Base-by-base conservation (phyloP, 2,888 invertebrate species). In the Linnaemya tessellans region DNA sequence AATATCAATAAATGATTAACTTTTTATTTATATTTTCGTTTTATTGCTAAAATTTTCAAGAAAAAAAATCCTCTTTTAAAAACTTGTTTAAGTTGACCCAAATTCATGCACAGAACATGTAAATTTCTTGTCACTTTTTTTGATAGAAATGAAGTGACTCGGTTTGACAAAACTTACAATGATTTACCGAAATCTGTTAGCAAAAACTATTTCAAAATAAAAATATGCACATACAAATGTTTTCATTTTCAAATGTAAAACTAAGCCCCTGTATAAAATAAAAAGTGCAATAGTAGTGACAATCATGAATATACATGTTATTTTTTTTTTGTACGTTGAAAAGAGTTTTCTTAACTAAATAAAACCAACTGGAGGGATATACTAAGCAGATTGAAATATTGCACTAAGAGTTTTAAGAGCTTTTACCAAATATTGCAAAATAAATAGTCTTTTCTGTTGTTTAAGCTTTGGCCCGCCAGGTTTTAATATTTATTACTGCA, bases 81-180 rank as follows among this genome's bases (percentile, higher is more conserved):
- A 3, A 0, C n/a, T 20, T 49, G 5, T 51, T 9, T 22, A 54
- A 38, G 18, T 51, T 54, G 51, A 51, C 13, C 49, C 51, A n/a
- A 35, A 35, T 20, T 7, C 20, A 35, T 10, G 18, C 20, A 3
- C 1, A 15, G 1, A 20, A 41, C 3, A 54, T 68, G 38, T 3
- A 68, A 68, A 68, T 68, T 22, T 54, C 8, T 15, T 35, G 68
- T 35, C 54, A 68, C 54, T 15, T 22, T 30, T 41, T 51, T 54
- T 18, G 18, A n/a, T n/a, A n/a, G n/a, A n/a, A 35, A 20, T 41
- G 30, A 3, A 30, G 30, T 30, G 30, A 5, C 30, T 2, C 30
- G 30, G 2, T 22, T 15, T 68, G 38, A 15, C 18, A 54, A 46
- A 73, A 73, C 13, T 46, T 11, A 43, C 46, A 73, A 18, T 30